These are phyloP conservation scores for Volucella zonaria DNA, from an alignment of 2,888 invertebrate species.

Conservation along the genomic window DNA sequence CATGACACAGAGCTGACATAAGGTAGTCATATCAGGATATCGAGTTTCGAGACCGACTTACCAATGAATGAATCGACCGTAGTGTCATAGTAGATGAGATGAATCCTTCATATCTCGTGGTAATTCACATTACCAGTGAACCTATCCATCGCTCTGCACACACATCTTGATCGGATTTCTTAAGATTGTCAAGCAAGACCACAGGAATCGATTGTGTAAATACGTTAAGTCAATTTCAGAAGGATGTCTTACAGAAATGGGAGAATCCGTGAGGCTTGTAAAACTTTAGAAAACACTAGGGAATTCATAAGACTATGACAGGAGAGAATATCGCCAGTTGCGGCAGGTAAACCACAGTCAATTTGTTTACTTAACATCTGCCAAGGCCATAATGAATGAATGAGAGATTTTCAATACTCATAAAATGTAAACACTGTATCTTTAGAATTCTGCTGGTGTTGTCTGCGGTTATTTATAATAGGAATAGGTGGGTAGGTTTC, in stretches of 20 bases:
- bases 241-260: slow-evolving; percentile 1
- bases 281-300: not conserved
- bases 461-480: slow-evolving; percentile 19
- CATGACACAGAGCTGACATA: slow-evolving; percentile 50
- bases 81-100: slow-evolving; percentile 16
- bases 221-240: slow-evolving; percentile 3
- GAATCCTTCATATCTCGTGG: slow-evolving; percentile 22
- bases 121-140: not conserved
- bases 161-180: slow-evolving; percentile 36
- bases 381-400: slow-evolving; percentile 7
- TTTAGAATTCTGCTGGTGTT: slow-evolving; percentile 23
- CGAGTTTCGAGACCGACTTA: slow-evolving; percentile 46
- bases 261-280: not conserved
- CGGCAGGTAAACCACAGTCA: slow-evolving; percentile 36
- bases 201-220: slow-evolving; percentile 4
- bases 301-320: not conserved
- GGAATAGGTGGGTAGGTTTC: slow-evolving; percentile 9
- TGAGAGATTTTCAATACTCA: not conserved
- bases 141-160: slow-evolving; percentile 12
- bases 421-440: not conserved
- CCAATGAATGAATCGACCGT: slow-evolving; percentile 33
- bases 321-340: not conserved
- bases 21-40: slow-evolving; percentile 33
- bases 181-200: slow-evolving; percentile 14
- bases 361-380: slow-evolving; percentile 32